Evolutionary conservation across 2,797 vertebrate genomes (phyloP), one percentile per base, ranked within the genome.

Genomic region (Kryptopterus vitreolus): DNA sequence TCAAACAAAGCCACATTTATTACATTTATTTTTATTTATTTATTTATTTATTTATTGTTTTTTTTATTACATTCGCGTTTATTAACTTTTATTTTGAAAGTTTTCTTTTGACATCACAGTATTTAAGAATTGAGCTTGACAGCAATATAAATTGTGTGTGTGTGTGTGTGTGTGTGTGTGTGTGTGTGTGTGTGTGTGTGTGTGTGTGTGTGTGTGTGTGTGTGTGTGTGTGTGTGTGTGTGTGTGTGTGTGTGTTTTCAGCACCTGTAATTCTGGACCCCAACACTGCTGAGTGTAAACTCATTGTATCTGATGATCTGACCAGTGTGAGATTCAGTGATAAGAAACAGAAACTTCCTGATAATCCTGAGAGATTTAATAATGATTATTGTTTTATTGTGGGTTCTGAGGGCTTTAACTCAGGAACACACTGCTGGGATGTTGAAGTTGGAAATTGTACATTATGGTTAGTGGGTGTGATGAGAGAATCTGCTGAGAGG

Each of bases 181-280:
- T 38, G 38, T 38, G 38, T 38, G 38, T 38, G 38, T 38, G 38
- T 38, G 38, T 38, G 38, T 38, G 38, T 38, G 38, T 38, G 38
- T 38, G 38, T 38, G 38, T 38, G 38, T 38, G 38, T 38, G 38
- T 38, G 38, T 38, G 38, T 38, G 38, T 38, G 38, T 38, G 38
- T 38, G 38, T 38, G 38, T 38, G 4, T 38, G 4, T 38, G 3
- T 38, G 3, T 38, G 38, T 38, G 1, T 5, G 38, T 38, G 38
- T 38, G 38, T 38, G 38, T 38, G 38, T 38, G 4, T 7, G 9
- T 38, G 35, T 38, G 35, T 43, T 46, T 66, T 20, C 48, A 86
- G 86, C 76, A 70, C 77, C 84, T 76, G 83, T 87, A 62, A 85
- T 68, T 66, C 71, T 84, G 73, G 72, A 87, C 58, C 83, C 87